A percentile compares a stretch with the other conserved stretches of the same genome.
Conservation (phyloP, 2,113 vertebrate species). For the Thunnus maccoyii region DNA sequence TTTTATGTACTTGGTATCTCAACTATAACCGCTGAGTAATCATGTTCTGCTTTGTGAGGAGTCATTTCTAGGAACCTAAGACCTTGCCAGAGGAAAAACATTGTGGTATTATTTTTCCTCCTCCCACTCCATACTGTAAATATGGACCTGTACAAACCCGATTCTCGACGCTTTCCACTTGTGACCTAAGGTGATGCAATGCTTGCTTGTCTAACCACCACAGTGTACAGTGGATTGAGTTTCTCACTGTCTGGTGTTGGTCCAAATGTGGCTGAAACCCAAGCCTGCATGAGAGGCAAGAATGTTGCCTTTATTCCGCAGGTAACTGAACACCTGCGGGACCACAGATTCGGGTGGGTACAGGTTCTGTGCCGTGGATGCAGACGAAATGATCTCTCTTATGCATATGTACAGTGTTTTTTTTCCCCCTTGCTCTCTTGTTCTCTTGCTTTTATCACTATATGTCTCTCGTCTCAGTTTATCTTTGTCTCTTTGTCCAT, state of each 20-base stretch:
- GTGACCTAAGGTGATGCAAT: constrained; percentile 66
- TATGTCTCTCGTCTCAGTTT: constrained; percentile 13
- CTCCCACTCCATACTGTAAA: constrained; percentile 52
- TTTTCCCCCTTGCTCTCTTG: not conserved
- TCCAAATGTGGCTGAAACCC: constrained; percentile 73
- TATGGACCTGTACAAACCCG: constrained; percentile 55
- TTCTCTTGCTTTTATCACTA: constrained; percentile 16
- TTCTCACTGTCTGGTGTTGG: constrained; percentile 67
- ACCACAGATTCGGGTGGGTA: constrained; percentile 31
- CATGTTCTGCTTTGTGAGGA: constrained; percentile 39
- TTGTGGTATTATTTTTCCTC: constrained; percentile 39
- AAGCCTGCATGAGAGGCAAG: constrained; percentile 57
- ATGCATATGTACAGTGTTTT: not conserved
- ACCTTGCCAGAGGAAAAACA: constrained; percentile 41
- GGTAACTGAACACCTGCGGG: constrained; percentile 65
- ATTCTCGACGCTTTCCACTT: constrained; percentile 51
- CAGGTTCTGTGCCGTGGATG: constrained; percentile 42
- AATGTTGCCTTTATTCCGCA: constrained; percentile 73
- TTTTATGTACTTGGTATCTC: constrained; percentile 29
- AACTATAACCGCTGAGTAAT: constrained; percentile 38
- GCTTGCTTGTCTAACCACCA: constrained; percentile 55
- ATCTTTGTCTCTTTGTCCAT: constrained; percentile 29
- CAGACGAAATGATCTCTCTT: constrained; percentile 20
- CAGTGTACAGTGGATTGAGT: constrained; percentile 52
- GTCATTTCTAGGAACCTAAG: constrained; percentile 50